Evolutionary conservation across 2,888 invertebrate species (phyloP), one percentile per base, ranked within the genome.

Genomic region (Megamerina dolium): DNA sequence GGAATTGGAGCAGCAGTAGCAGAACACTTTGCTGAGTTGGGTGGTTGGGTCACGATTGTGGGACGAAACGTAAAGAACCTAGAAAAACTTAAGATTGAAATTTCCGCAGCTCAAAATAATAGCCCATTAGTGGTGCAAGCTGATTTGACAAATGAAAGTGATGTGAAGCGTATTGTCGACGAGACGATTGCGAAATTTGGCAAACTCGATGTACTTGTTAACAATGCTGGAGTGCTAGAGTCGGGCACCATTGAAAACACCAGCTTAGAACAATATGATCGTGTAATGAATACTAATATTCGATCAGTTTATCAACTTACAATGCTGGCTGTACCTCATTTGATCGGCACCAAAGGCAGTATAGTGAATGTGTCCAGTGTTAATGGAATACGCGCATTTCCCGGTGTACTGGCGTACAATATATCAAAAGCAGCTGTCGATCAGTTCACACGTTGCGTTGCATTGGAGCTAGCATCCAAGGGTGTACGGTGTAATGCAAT

Each of bases 341-440:
- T 96, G 16, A 74, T 89, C 3, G 78, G 83, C 69, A 79, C 82
- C 0, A 86, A 89, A 70, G 93, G 93, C n/a, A 88, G 83, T 54
- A 85, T 95, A 56, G 93, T 97, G 0, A 97, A 96, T 67, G 87
- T 97, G 0, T 96, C 95, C 2, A 94, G 94, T 66, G 91, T 96
- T 0, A 88, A 86, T 60, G 96, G 96, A 3, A 77, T 92, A 18
- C 76, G 94, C 60, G 82, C 95, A 34, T 95, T 96, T 66, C 83
- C 94, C 2, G 87, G 87, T 6, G 86, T 94, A 0, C 70, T 95
- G 33, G 87, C 93, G 0, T 99, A 99, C 68, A 85, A 85, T 55
- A 83, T 97, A 68, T 92, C 93, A 1, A 97, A 99, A 73, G 80
- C 92, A 27, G 88, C 94, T 2, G 76, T 97, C 0, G 97, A 99